Percentiles rank a stretch among this genome's conserved stretches.
These are phyloP conservation scores for Cettia cetti DNA, from an alignment of 2,113 vertebrate species.

Conservation along the genomic window DNA sequence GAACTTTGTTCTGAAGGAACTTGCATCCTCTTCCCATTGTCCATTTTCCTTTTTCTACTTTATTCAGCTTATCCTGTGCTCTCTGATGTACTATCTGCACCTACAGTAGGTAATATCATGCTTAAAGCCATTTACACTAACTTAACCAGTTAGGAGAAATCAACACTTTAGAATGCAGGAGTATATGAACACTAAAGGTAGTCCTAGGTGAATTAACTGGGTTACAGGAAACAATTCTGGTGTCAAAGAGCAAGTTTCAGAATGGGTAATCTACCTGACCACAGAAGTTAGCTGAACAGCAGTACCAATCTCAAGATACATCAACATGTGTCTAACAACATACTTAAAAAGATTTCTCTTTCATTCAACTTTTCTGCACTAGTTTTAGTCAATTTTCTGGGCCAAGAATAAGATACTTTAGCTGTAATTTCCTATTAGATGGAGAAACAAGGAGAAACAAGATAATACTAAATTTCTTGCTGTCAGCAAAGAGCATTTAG, in stretches of 20 bases:
- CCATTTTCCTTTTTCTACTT: neutral
- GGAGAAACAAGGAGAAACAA: no score
- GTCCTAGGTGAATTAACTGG: neutral
- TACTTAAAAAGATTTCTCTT: neutral
- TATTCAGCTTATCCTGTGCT: neutral
- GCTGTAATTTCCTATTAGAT: neutral
- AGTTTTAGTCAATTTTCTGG: neutral
- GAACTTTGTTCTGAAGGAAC: neutral
- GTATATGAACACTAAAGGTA: neutral
- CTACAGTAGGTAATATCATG: neutral
- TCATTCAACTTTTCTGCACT: neutral
- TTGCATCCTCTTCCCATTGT: neutral
- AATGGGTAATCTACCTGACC: neutral
- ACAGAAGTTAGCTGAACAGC: neutral
- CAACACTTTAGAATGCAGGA: neutral
- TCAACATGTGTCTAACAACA: neutral
- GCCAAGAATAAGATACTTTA: neutral
- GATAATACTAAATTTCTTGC: neutral
- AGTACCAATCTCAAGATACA: neutral
- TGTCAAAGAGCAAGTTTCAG: neutral
- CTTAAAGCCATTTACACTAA: neutral
- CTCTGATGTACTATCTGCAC: neutral
- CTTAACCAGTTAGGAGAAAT: neutral
- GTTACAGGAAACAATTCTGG: neutral
- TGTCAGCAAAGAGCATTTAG: neutral